phyloP scores from a whole-genome alignment of 2,113 vertebrate genomes.

The Argyrosomus japonicus region DNA sequence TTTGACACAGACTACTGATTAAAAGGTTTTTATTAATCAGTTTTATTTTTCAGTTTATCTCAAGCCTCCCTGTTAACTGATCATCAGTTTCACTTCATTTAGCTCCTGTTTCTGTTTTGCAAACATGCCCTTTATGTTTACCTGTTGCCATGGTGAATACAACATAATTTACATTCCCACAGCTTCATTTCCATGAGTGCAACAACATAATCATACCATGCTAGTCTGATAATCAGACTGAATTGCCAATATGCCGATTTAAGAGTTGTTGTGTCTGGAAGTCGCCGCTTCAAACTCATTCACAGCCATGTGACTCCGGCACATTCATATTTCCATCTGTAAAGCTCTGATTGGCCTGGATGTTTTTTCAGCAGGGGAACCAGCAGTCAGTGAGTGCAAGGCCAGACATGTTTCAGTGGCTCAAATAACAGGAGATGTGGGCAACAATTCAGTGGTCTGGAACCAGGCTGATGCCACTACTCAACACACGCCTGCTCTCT shows the following conservation, averaged over 20 bases:
- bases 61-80: neutral
- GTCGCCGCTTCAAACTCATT: neutral
- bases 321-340: neutral
- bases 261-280: neutral
- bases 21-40: neutral
- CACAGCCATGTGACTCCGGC: neutral
- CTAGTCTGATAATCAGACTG: neutral
- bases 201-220: neutral
- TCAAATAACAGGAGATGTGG: neutral
- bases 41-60: neutral
- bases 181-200: neutral
- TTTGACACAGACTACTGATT: neutral
- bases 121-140: neutral
- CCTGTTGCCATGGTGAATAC: neutral
- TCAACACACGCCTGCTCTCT: neutral
- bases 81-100: neutral
- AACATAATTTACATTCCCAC: neutral
- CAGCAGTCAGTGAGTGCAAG: neutral
- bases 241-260: neutral
- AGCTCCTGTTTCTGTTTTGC: neutral
- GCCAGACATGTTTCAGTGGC: neutral
- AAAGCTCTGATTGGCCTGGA: neutral
- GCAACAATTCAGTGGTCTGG: conserved; percentile 2
- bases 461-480: neutral
- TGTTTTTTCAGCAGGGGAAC: neutral